phyloP scores from a whole-genome alignment of 2,797 vertebrate species.

The Cephalopachus bancanus region DNA sequence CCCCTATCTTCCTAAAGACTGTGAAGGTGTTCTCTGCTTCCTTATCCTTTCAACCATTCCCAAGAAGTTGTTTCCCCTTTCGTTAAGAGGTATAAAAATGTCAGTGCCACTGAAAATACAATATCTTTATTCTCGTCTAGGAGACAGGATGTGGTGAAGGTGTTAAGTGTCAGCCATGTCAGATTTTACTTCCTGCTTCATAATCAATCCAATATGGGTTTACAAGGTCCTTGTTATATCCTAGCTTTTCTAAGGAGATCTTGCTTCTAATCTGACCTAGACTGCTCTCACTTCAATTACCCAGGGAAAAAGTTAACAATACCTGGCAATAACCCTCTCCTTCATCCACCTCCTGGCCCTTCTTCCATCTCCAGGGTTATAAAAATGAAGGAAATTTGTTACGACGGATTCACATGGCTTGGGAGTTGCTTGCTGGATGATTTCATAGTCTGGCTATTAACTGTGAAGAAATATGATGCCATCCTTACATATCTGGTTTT shows the following conservation, averaged over 20 bases:
- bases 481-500: slow-evolving; percentile 73
- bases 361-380: slow-evolving; percentile 87
- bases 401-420: slow-evolving; percentile 84
- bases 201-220: slow-evolving; percentile 93
- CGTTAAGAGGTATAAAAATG: slow-evolving; percentile 91
- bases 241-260: slow-evolving; percentile 70
- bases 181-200: slow-evolving; percentile 93
- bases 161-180: slow-evolving; percentile 92
- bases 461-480: slow-evolving; percentile 84
- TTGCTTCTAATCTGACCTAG: slow-evolving; percentile 81
- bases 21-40: slow-evolving; percentile 51
- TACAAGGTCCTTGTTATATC: background rate
- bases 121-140: slow-evolving; percentile 87
- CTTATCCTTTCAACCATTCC: slow-evolving; percentile 70
- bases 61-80: slow-evolving; percentile 74
- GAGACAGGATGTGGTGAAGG: slow-evolving; percentile 91
- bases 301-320: slow-evolving; percentile 83
- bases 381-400: slow-evolving; percentile 90
- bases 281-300: slow-evolving; percentile 81
- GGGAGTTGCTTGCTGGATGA: slow-evolving; percentile 88
- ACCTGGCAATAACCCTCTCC: slow-evolving; percentile 82
- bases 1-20: slow-evolving; percentile 56
- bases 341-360: slow-evolving; percentile 84
- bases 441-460: slow-evolving; percentile 93
- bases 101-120: slow-evolving; percentile 88